Percentiles rank a stretch among this genome's conserved stretches.
Evolutionary conservation across 2,113 vertebrate species (phyloP).

Genomic region (Oxygymnocypris stewartii): DNA sequence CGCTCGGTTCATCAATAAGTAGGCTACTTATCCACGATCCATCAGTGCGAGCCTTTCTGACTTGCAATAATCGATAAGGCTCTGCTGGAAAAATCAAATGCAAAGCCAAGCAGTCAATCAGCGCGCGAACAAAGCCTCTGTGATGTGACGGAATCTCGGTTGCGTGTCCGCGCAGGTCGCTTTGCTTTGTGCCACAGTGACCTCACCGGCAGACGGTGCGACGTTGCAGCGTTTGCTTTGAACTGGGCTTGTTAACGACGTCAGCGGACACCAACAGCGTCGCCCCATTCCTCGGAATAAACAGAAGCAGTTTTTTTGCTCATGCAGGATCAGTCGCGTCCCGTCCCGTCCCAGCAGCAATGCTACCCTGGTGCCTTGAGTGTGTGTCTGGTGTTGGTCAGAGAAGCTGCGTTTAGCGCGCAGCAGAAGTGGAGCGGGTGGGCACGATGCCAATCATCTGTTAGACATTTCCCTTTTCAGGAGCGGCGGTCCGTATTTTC

Average conservation of each 20-base stretch:
- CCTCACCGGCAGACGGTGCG: constrained; percentile 49
- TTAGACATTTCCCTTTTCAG: constrained; percentile 74
- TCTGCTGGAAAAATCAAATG: not conserved
- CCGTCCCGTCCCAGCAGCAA: constrained; percentile 46
- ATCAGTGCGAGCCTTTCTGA: not conserved
- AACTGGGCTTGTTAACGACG: constrained; percentile 48
- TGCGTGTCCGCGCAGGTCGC: constrained; percentile 57
- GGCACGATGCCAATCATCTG: constrained; percentile 72
- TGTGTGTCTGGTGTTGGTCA: constrained; percentile 37
- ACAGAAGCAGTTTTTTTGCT: constrained; percentile 38
- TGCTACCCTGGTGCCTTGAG: constrained; percentile 31
- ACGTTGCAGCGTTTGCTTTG: constrained; percentile 51
- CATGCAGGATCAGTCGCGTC: constrained; percentile 55
- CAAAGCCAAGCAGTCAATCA: constrained; percentile 26
- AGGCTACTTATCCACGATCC: constrained; percentile 36
- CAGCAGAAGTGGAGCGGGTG: constrained; percentile 52
- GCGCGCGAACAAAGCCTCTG: constrained; percentile 51
- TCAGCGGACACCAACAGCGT: constrained; percentile 63
- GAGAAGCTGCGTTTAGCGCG: constrained; percentile 62
- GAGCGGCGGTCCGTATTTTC: constrained; percentile 73
- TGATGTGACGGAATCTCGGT: constrained; percentile 44
- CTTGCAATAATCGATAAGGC: constrained; percentile 2
- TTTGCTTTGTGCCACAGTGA: constrained; percentile 43
- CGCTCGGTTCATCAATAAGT: constrained; percentile 34
- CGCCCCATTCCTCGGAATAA: constrained; percentile 63